Base-by-base conservation (phyloP, 2,797 vertebrate genomes). In the Numenius phaeopus region DNA sequence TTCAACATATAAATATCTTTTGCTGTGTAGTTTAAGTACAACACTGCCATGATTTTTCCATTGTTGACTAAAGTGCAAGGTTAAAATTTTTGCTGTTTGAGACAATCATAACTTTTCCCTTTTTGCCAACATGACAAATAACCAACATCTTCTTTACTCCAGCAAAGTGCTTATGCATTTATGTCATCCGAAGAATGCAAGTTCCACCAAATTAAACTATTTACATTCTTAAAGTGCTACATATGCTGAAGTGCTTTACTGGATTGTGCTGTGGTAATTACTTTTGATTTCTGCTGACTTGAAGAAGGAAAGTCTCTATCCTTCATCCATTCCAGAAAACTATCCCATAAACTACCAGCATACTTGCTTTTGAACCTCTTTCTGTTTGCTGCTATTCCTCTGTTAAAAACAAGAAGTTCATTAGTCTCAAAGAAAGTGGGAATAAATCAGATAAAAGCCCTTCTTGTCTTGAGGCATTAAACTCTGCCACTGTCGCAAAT, bases 121-220 rank as follows among this genome's bases (percentile, higher is more conserved):
- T 89, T 65, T 47, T 82, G 54, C 58, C 66, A 70, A 10, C 13
- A 16, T 82, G 81, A 76, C 30, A 76, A 89, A 94, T 50, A 93
- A 70, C 5, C 26, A 61, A 7, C 11, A 55, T 55, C 32, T 5
- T 61, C 40, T 81, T 66, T 65, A 32, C 30, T 92, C n/a, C 62
- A 59, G 30, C 16, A 22, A 75, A 82, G 19, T 26, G 5, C 22
- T 70, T 69, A n/a, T 44, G 39, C 22, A 32, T 87, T 86, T 73
- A 47, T 69, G 59, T 70, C 27, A 93, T 89, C 59, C 79, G 55
- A 95, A 87, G 77, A 94, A 93, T 80, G 62, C 22, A 52, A 83
- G 40, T 70, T 90, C 39, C 81, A 90, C 57, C 54, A 90, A 75
- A 82, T 69, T 57, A 61, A 90, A 84, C 46, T 70, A 62, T 87